Evolutionary conservation across 2,797 vertebrate genomes (phyloP).

Genomic region (Craterocephalus amniculus): DNA sequence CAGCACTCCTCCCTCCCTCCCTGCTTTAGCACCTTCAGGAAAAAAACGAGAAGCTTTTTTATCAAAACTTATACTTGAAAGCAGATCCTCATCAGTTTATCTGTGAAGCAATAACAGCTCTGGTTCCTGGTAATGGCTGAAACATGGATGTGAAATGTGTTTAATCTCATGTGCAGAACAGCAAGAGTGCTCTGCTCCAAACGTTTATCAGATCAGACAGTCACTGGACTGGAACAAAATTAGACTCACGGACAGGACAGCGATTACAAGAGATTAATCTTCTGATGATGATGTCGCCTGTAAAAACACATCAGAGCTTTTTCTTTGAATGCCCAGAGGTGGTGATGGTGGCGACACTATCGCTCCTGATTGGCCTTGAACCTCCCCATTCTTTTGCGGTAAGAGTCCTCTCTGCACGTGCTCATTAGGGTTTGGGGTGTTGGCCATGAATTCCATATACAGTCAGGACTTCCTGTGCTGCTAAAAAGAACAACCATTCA

Average conservation of each 20-base stretch:
- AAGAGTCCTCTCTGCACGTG: conserved; percentile 39
- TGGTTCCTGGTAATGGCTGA: conserved; percentile 11
- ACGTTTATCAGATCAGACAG: conserved; percentile 67
- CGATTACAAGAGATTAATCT: conserved; percentile 64
- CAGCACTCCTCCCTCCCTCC: conserved; percentile 38
- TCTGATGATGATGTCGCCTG: conserved; percentile 28
- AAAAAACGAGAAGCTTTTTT: conserved; percentile 24
- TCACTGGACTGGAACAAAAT: conserved; percentile 59
- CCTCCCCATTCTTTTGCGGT: conserved; percentile 29
- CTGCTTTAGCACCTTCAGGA: conserved; percentile 16
- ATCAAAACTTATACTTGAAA: conserved; percentile 34
- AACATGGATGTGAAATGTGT: conserved; percentile 21
- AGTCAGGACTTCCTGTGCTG: conserved; percentile 60
- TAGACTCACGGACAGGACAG: conserved; percentile 11
- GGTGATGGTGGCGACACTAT: conserved; percentile 16
- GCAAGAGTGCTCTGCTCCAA: conserved; percentile 34
- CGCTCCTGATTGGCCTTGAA: conserved; percentile 39
- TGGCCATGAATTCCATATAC: conserved; percentile 60
- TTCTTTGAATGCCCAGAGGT: conserved; percentile 26
- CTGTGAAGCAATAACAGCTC: conserved; percentile 2
- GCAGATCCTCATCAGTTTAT: conserved; percentile 33
- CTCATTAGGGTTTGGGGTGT: conserved; percentile 70
- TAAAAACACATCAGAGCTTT: conserved; percentile 31
- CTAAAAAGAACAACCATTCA: conserved; percentile 56
- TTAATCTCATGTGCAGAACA: conserved; percentile 45